Conservation (phyloP, 35 echinoderm and acorn worm species). For the Lytechinus variegatus region DNA sequence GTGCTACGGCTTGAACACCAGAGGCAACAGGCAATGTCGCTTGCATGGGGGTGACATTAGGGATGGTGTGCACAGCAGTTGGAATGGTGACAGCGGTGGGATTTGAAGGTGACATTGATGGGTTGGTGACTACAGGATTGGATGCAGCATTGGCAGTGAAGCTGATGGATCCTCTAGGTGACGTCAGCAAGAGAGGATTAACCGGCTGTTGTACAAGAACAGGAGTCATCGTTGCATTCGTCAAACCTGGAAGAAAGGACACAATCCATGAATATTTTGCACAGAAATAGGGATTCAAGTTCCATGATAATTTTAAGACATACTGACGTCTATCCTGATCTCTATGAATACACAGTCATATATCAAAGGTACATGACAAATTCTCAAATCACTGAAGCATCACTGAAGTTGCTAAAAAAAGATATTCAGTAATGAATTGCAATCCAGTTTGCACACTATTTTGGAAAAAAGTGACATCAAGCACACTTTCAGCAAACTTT, state of each 20-base stretch:
- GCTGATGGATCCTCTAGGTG: constrained; percentile 23
- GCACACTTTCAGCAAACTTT: too few species aligned
- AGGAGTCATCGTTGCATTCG: constrained; percentile 41
- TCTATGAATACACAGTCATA: neutral
- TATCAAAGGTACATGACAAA: neutral
- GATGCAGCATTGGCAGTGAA: constrained; percentile 43
- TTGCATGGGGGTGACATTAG: neutral
- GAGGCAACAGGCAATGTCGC: neutral
- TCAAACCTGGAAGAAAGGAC: neutral
- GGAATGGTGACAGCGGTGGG: constrained; percentile 15
- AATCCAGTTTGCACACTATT: too few species aligned
- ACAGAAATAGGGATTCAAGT: neutral
- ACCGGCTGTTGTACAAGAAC: constrained; percentile 46
- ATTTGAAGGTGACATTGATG: neutral
- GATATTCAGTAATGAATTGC: neutral
- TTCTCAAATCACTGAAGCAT: neutral
- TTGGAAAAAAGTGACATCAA: too few species aligned
- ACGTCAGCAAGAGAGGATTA: constrained; percentile 53
- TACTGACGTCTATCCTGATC: neutral
- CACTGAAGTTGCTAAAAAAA: neutral
- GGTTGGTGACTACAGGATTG: constrained; percentile 23
- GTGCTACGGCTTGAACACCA: neutral
- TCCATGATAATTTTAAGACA: neutral
- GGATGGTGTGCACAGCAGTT: neutral
- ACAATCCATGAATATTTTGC: neutral